Conservation (phyloP, 1,140 invertebrate species). For the Hylaeus volcanicus region DNA sequence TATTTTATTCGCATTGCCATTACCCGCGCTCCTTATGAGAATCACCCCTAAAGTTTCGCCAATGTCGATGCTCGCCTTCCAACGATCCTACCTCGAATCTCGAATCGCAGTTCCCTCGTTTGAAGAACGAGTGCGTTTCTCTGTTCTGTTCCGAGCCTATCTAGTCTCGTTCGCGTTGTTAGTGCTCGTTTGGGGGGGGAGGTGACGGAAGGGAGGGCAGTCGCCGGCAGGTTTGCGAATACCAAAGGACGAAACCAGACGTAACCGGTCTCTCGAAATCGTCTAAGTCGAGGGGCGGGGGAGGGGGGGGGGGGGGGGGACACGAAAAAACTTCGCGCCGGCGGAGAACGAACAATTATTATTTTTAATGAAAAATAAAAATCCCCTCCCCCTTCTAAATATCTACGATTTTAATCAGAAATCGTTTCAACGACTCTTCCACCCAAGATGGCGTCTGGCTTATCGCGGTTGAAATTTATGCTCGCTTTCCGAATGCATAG, state of each 20-base stretch:
- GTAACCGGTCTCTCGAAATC: slow-evolving; percentile 52
- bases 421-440: no score
- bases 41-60: no score
- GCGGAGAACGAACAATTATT: background rate
- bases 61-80: no score
- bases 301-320: no score
- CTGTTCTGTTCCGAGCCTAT: no score
- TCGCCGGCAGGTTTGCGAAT: slow-evolving; percentile 26
- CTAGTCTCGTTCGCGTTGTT: slow-evolving; percentile 7
- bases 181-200: background rate
- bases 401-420: no score
- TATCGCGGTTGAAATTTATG: background rate
- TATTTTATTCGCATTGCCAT: no score
- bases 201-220: background rate
- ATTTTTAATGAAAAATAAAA: background rate
- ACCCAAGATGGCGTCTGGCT: no score
- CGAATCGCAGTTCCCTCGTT: slow-evolving; percentile 15
- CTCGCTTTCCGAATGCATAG: slow-evolving; percentile 1
- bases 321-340: slow-evolving; percentile 14
- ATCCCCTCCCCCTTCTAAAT: no score
- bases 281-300: slow-evolving; percentile 22
- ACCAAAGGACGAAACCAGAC: slow-evolving; percentile 16
- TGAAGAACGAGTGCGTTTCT: slow-evolving; percentile 2
- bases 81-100: no score
- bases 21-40: no score